Evolutionary conservation across 2,797 vertebrate species (phyloP).

Genomic region (Galago senegalensis): DNA sequence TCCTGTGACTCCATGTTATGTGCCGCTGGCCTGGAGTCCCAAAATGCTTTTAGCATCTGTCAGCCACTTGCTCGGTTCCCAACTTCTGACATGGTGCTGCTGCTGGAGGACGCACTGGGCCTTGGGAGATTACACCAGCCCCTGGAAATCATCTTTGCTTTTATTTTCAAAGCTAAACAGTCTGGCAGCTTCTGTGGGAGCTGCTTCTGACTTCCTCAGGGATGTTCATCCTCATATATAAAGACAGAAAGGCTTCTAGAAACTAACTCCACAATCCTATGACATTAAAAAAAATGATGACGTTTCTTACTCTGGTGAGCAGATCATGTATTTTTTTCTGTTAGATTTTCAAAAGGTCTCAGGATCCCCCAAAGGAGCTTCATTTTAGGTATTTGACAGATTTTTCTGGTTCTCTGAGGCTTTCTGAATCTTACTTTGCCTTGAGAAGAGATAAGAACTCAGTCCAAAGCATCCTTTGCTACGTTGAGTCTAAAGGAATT

Average conservation of each 20-base stretch:
- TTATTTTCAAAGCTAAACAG: slow-evolving; percentile 17
- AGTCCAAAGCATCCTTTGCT: not conserved
- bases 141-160: slow-evolving; percentile 1
- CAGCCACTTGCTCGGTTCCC: slow-evolving; percentile 53
- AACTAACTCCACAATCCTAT: not conserved
- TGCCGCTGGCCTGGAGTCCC: slow-evolving; percentile 64
- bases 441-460: not conserved
- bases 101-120: not conserved
- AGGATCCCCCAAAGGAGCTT: not conserved
- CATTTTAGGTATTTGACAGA: not conserved
- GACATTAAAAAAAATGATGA: not conserved
- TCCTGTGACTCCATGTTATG: slow-evolving; percentile 13
- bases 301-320: not conserved
- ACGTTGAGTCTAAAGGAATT: not conserved
- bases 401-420: not conserved
- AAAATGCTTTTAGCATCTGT: slow-evolving; percentile 80
- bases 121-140: not conserved
- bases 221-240: not conserved
- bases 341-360: slow-evolving; percentile 15
- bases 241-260: not conserved
- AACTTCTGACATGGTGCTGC: not conserved
- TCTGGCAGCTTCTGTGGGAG: slow-evolving; percentile 36
- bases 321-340: not conserved
- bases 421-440: slow-evolving; percentile 10
- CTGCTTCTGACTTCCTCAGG: not conserved